Evolutionary conservation across 2,888 invertebrate species (phyloP).

Genomic region (Epirrita christyi): DNA sequence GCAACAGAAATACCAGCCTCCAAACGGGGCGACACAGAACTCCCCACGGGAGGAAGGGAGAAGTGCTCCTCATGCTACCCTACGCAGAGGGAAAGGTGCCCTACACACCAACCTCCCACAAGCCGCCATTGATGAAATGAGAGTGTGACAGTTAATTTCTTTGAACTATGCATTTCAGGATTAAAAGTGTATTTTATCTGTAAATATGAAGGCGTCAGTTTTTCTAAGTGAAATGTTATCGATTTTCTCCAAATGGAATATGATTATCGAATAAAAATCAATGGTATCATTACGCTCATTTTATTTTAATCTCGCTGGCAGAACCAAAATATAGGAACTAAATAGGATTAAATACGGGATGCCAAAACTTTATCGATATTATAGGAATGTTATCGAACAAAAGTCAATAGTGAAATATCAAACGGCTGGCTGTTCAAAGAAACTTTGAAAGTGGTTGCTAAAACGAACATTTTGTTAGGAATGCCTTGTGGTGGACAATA

Average conservation of each 20-base stretch:
- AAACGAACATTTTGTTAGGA: slow-evolving; percentile 51
- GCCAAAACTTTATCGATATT: slow-evolving; percentile 38
- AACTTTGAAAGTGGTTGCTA: slow-evolving; percentile 40
- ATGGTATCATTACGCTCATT: slow-evolving; percentile 55
- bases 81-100: slow-evolving; percentile 72
- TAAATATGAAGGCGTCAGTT: slow-evolving; percentile 61
- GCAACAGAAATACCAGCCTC: slow-evolving; percentile 84
- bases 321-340: neutral
- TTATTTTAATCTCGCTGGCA: slow-evolving; percentile 33
- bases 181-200: slow-evolving; percentile 64
- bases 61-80: slow-evolving; percentile 71
- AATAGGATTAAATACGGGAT: slow-evolving; percentile 24
- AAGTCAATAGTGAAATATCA: slow-evolving; percentile 36
- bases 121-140: slow-evolving; percentile 95
- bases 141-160: slow-evolving; percentile 89
- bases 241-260: slow-evolving; percentile 68
- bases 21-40: slow-evolving; percentile 82
- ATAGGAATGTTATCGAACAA: slow-evolving; percentile 35
- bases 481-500: slow-evolving; percentile 60
- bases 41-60: slow-evolving; percentile 63
- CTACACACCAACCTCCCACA: slow-evolving; percentile 88
- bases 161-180: slow-evolving; percentile 62
- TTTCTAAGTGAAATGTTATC: slow-evolving; percentile 71
- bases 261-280: slow-evolving; percentile 74
- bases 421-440: slow-evolving; percentile 37